Evolutionary conservation across 2,797 vertebrate genomes (phyloP), one percentile per base, ranked within the genome.

Genomic region (Rhabdophis nuchalis): DNA sequence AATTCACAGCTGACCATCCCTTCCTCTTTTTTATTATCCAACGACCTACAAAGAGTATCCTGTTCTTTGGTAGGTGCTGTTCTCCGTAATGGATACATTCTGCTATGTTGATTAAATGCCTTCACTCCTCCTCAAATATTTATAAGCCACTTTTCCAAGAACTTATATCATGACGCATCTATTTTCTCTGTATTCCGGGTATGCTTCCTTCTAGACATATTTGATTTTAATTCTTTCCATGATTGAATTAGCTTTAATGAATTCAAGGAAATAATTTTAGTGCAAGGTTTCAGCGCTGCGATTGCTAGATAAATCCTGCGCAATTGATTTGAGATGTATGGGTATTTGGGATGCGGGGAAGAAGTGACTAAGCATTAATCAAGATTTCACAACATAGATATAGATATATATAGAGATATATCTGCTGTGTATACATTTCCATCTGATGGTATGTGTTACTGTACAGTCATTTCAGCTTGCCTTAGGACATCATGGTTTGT

Each of bases 21-120:
- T 99, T 99, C 97, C 97, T 99, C 32, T 99, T 99, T 97, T 98
- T 99, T 95, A 99, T 99, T 95, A 95, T 96, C 32, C 98, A 99
- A 85, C 98, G 97, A 64, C 93, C 95, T 91, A 97, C 97, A 87
- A 92, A 16, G 13, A 98, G 94, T 93, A 92, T 99, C 89, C 96
- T 99, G 90, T 99, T 99, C 94, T 98, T 97, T 0, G 99, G 99
- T 23, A 97, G 98, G 10, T 97, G 97, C 94, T 97, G 95, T 90
- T 98, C 97, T 32, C 99, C 99, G 0, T 98, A 89, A 93, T 52
- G 8, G 7, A 53, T 0, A 5, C 18, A 58, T 60, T 5, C 3
- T 87, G 29, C 2, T 36, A 4, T 64, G 2, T 25, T 2, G 54
- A 0, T 14, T 50, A 53, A 18, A 57, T 11, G 64, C n/a, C 88